A percentile compares a stretch with the other conserved stretches of the same genome.
These are phyloP conservation scores for Tenthredo notha DNA, from an alignment of 2,888 invertebrate species.

Conservation along the genomic window DNA sequence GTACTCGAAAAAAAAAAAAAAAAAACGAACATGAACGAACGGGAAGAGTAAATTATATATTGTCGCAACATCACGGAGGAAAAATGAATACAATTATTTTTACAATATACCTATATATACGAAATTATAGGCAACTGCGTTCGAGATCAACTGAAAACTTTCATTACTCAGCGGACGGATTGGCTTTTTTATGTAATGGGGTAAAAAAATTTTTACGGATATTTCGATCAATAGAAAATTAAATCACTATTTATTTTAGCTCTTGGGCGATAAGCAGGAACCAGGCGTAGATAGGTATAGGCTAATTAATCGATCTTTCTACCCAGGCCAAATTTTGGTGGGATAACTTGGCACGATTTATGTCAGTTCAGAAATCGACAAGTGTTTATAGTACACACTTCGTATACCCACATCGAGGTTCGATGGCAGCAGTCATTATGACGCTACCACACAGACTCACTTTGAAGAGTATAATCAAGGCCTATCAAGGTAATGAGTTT, in stretches of 20 bases:
- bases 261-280: not conserved
- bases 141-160: not conserved
- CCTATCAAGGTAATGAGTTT: not conserved
- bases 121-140: not conserved
- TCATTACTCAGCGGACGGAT: not conserved
- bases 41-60: not conserved
- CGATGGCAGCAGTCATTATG: not conserved
- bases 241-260: not conserved
- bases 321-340: not conserved
- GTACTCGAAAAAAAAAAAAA: not conserved
- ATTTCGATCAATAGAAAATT: not conserved
- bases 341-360: not conserved
- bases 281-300: not conserved
- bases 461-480: not conserved
- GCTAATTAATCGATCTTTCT: not conserved
- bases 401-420: not conserved
- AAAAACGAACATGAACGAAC: not conserved
- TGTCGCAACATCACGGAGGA: too few relatives aligned
- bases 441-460: not conserved
- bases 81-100: not conserved
- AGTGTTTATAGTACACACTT: not conserved
- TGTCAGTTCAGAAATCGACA: not conserved
- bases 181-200: not conserved
- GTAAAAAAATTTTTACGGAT: not conserved
- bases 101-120: too few relatives aligned